These are phyloP conservation scores for Eristalis intricaria DNA, from an alignment of 2,888 invertebrate species.

Conservation along the genomic window DNA sequence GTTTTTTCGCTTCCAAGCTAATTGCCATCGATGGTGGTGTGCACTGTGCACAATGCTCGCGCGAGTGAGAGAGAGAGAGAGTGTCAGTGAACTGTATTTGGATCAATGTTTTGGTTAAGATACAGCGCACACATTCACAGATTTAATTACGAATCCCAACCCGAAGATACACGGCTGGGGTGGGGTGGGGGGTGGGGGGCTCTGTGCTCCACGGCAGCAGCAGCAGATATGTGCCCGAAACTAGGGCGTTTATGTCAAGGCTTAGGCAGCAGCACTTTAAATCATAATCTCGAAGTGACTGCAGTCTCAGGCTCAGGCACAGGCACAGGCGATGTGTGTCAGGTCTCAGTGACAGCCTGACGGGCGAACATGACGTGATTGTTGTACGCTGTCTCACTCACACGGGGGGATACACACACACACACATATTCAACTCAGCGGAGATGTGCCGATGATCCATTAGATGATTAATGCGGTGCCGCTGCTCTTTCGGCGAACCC, in stretches of 20 bases:
- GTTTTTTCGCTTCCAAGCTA: constrained; percentile 15
- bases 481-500: too few species aligned
- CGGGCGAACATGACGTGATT: background rate
- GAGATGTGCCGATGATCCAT: background rate
- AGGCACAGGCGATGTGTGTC: background rate
- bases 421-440: too few species aligned
- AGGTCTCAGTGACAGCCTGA: background rate
- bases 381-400: background rate
- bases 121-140: background rate
- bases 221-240: background rate
- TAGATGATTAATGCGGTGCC: background rate
- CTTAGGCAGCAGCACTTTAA: background rate
- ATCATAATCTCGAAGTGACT: background rate
- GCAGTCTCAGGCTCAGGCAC: background rate
- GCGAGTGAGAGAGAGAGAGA: background rate
- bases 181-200: background rate
- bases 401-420: background rate
- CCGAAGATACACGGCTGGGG: background rate
- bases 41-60: constrained; percentile 19
- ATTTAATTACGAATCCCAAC: background rate
- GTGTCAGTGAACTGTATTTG: constrained; percentile 66
- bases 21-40: constrained; percentile 6
- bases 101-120: constrained; percentile 62
- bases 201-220: too few species aligned
- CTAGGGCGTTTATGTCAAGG: background rate